Percentiles rank a stretch among this genome's conserved stretches.
phyloP scores from a whole-genome alignment of 1,140 invertebrate genomes.

The Tetragnatha versicolor region DNA sequence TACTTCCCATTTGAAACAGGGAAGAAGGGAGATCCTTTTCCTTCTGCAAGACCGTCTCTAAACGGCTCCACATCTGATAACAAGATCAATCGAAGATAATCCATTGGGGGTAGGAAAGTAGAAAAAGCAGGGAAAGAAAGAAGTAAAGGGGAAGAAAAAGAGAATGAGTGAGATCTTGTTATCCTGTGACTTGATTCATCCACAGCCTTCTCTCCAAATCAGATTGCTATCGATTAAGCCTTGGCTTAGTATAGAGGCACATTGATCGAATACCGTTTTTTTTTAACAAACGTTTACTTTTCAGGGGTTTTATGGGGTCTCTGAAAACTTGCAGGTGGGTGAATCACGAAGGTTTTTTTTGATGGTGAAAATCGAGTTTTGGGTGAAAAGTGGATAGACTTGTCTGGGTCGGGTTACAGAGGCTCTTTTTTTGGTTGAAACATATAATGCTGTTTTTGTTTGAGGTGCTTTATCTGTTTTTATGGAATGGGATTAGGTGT shows the following conservation, averaged over 20 bases:
- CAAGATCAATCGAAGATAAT: constrained; percentile 45
- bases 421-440: too few species aligned
- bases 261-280: constrained; percentile 2
- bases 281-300: too few species aligned
- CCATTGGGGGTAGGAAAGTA: constrained; percentile 7
- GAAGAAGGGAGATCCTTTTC: constrained; percentile 9
- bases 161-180: constrained; percentile 28
- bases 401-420: too few species aligned
- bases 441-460: too few species aligned
- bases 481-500: too few species aligned
- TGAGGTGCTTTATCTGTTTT: too few species aligned
- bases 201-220: constrained; percentile 50
- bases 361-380: too few species aligned
- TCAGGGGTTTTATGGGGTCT: too few species aligned
- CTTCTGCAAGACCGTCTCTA: not conserved
- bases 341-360: too few species aligned
- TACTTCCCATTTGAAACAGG: constrained; percentile 9
- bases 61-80: constrained; percentile 26
- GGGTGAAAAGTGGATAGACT: too few species aligned
- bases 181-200: constrained; percentile 52
- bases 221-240: constrained; percentile 48
- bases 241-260: not conserved
- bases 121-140: not conserved
- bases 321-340: too few species aligned
- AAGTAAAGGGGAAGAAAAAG: not conserved